A percentile compares a stretch with the other conserved stretches of the same genome.
Conservation (phyloP, 2,113 vertebrate genomes). For the Neopipo cinnamomea region DNA sequence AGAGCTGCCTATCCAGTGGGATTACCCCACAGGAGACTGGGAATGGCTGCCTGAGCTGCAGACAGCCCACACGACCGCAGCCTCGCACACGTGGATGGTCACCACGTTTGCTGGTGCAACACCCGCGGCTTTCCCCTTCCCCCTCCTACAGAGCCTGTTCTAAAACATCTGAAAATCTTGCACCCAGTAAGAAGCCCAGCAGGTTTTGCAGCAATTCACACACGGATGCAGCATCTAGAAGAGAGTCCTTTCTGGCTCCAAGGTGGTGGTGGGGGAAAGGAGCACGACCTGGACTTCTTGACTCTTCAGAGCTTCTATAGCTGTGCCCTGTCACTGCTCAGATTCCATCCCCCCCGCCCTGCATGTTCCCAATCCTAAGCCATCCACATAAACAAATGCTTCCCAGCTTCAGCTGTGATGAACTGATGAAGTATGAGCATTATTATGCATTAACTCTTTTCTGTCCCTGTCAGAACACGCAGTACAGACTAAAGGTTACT, state of each 20-base stretch:
- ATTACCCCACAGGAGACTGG: neutral
- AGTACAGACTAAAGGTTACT: neutral
- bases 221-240: neutral
- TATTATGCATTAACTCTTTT: neutral
- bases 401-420: neutral
- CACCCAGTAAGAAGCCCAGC: neutral
- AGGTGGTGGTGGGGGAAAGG: neutral
- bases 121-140: neutral
- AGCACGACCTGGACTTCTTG: neutral
- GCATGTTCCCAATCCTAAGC: neutral
- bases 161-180: neutral
- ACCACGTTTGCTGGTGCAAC: rapidly evolving
- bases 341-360: neutral
- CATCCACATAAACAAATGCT: neutral
- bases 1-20: neutral
- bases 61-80: neutral
- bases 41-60: neutral
- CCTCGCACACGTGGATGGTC: neutral
- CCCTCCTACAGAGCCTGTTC: neutral
- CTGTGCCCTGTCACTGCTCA: neutral
- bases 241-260: neutral
- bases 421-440: neutral
- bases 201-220: neutral
- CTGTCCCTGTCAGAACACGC: neutral
- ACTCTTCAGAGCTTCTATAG: neutral